Evolutionary conservation across 2,888 invertebrate genomes (phyloP), one percentile per base, ranked within the genome.

Genomic region (Himalopsyche kuldschensis): DNA sequence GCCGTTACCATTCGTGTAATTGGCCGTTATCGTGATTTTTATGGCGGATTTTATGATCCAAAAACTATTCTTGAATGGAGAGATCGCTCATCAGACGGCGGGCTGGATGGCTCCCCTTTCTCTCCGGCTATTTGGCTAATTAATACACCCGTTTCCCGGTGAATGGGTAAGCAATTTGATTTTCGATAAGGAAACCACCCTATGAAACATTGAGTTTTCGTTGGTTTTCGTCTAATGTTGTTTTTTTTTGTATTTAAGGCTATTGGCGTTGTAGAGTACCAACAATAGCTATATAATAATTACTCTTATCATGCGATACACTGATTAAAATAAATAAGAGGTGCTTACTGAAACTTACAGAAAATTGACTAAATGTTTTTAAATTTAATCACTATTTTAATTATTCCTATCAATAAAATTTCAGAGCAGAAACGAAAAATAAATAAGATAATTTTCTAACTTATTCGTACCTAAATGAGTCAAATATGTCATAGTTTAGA

Each of bases 11-110:
- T 88, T 88, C 89, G 90, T 89, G 90, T 92, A 92, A 92, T 91
- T 90, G 91, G 88, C 90, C 89, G 90, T 91, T 91, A 92, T 90
- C 91, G 91, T 91, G 91, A 91, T 92, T 92, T 92, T 92, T 92
- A 92, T 90, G 91, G 90, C 86, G 88, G 89, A 84, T 91, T 91
- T 92, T 91, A 92, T 90, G 91, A 90, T 88, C 89, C 87, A 84
- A 86, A 89, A 92, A 92, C 92, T 92, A 92, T 91, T 91, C 90
- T 79, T 83, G 79, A 32, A 20, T 47, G 79, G 63, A 32, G 35
- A 27, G 76, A 15, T 20, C 80, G 63, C 82, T 78, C 69, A 75
- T 80, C 63, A 80, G 32, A 41, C 55, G 35, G 5, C 77, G 75
- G 35, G 41, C 48, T 55, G 78, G 24, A 32, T 11, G n/a, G n/a